A percentile compares a stretch with the other conserved stretches of the same genome.
Conservation (phyloP, 2,797 vertebrate species). For the Notolepis coatsorum region DNA sequence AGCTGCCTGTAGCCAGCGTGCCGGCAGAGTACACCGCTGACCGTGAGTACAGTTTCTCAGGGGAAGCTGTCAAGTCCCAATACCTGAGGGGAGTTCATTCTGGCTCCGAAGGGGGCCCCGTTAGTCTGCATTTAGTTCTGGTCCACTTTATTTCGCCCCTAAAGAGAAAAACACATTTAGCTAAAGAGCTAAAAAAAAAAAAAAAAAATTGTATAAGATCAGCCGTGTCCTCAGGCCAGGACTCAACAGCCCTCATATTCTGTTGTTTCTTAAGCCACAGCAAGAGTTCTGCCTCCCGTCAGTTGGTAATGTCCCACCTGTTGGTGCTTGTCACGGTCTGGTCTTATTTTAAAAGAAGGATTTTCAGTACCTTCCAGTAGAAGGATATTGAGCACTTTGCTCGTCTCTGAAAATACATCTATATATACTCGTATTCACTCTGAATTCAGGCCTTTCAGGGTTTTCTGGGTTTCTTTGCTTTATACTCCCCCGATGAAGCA, state of each 20-base stretch:
- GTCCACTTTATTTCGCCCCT: not conserved
- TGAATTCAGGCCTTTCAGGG: not conserved
- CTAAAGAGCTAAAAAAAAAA: conserved; percentile 1
- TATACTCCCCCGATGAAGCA: not conserved
- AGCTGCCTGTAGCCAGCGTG: conserved; percentile 52
- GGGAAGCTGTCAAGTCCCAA: not conserved
- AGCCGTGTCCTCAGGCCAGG: too few species aligned
- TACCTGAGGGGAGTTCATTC: not conserved
- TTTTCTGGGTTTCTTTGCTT: not conserved
- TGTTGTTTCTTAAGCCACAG: not conserved
- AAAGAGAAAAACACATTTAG: not conserved
- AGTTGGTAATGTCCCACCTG: not conserved
- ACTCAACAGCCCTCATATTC: not conserved
- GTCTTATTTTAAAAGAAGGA: conserved; percentile 6
- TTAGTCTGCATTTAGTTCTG: not conserved
- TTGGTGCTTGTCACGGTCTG: conserved; percentile 7
- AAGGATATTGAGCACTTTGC: not conserved
- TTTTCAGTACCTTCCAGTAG: conserved; percentile 15
- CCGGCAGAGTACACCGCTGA: conserved; percentile 89
- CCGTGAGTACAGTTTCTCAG: conserved; percentile 83
- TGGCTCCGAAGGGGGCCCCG: not conserved
- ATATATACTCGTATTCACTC: not conserved
- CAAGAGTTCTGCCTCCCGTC: not conserved
- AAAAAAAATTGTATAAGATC: too few species aligned
- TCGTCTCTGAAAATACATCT: not conserved